A percentile compares a stretch with the other conserved stretches of the same genome.
These are phyloP conservation scores for Ptilonorhynchus violaceus DNA, from an alignment of 2,113 vertebrate genomes.

Conservation along the genomic window DNA sequence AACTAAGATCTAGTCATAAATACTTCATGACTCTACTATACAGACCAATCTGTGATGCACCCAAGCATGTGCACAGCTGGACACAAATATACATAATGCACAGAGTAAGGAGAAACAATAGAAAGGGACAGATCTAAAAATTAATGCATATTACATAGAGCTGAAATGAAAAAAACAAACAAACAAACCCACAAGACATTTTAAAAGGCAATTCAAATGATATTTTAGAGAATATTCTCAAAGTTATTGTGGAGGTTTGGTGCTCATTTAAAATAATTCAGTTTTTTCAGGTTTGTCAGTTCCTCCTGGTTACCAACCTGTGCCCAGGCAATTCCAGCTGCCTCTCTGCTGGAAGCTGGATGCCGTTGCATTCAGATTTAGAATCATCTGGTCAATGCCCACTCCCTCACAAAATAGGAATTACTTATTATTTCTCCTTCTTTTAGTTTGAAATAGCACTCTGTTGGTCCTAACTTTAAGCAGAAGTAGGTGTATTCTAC, in stretches of 20 bases:
- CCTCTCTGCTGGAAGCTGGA: background rate
- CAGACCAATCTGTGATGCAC: background rate
- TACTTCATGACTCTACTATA: constrained; percentile 2
- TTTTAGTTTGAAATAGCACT: background rate
- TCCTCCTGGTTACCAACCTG: background rate
- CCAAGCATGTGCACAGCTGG: background rate
- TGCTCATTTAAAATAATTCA: background rate
- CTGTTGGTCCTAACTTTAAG: background rate
- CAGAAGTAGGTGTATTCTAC: background rate
- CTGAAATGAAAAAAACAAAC: background rate
- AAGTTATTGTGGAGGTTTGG: background rate
- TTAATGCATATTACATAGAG: background rate
- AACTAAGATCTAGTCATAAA: constrained; percentile 26
- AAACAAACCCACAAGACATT: background rate
- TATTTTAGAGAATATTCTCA: background rate
- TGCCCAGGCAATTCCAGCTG: background rate
- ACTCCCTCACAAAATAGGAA: background rate
- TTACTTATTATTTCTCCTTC: background rate
- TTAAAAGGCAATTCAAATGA: background rate
- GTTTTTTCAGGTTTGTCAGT: background rate
- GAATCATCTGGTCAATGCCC: background rate
- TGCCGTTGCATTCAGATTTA: background rate
- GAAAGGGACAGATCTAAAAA: background rate
- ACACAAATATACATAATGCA: background rate
- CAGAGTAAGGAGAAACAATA: background rate